phyloP scores from a whole-genome alignment of 2,888 invertebrate genomes.

The Synergus itoensis region DNA sequence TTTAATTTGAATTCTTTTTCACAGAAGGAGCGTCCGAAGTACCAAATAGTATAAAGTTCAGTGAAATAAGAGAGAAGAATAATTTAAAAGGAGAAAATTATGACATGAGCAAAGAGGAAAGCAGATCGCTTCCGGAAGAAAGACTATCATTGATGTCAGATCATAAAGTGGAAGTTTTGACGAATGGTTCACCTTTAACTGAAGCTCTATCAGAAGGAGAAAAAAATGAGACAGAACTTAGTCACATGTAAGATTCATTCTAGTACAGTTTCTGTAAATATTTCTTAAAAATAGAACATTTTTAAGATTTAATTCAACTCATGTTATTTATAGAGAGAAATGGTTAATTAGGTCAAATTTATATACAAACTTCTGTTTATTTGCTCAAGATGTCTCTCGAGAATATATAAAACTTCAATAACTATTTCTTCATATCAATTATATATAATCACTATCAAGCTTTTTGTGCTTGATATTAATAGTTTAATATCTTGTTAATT shows the following conservation, averaged over 20 bases:
- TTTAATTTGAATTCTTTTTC: not conserved
- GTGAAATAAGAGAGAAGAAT: slow-evolving; percentile 24
- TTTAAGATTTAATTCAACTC: not conserved
- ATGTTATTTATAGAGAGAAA: not conserved
- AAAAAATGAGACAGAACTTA: not conserved
- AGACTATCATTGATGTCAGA: slow-evolving; percentile 26
- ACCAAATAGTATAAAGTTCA: slow-evolving; percentile 13
- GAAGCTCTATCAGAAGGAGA: not conserved
- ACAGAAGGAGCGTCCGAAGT: not conserved
- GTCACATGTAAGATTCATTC: slow-evolving; percentile 1
- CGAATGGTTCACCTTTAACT: not conserved
- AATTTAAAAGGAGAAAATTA: slow-evolving; percentile 9
- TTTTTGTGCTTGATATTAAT: slow-evolving; percentile 9
- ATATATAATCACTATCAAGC: not conserved
- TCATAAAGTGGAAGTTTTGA: slow-evolving; percentile 19
- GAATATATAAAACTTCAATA: not conserved
- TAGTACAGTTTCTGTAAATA: slow-evolving; percentile 14
- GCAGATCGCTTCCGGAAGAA: slow-evolving; percentile 1
- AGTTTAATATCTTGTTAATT: not conserved
- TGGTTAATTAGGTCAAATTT: not conserved
- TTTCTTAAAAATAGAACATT: slow-evolving; percentile 4
- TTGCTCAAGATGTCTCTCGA: slow-evolving; percentile 6
- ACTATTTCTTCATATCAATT: not conserved
- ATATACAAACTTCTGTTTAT: not conserved
- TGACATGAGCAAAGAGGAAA: slow-evolving; percentile 12